These are phyloP conservation scores for Choloepus didactylus DNA, from an alignment of 2,797 vertebrate genomes.

Conservation along the genomic window DNA sequence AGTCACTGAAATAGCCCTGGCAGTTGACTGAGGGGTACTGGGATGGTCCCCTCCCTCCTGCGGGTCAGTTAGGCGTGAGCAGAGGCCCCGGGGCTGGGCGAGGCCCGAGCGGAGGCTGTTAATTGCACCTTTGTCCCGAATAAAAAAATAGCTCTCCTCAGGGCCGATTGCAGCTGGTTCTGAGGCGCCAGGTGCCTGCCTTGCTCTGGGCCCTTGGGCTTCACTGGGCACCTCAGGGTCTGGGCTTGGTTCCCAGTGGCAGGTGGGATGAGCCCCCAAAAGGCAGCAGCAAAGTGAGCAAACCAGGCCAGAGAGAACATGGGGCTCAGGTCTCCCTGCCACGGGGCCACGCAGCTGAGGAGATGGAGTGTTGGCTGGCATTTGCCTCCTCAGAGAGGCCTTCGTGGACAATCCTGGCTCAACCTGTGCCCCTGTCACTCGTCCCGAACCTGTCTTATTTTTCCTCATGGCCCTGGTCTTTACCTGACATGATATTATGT, in stretches of 20 bases:
- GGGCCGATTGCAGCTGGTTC: neutral
- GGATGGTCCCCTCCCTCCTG: slow-evolving; percentile 82
- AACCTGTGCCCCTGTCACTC: rapidly evolving
- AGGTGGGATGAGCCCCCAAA: no score
- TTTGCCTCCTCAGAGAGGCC: neutral
- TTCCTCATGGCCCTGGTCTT: rapidly evolving
- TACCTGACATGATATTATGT: rapidly evolving
- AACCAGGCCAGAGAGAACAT: neutral
- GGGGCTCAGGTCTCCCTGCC: neutral
- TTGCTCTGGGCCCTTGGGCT: neutral
- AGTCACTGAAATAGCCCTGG: slow-evolving; percentile 84
- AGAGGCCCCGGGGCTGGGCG: slow-evolving; percentile 80
- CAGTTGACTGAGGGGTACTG: slow-evolving; percentile 78
- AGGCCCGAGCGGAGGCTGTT: slow-evolving; percentile 90
- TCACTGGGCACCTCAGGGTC: rapidly evolving
- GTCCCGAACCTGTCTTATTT: rapidly evolving
- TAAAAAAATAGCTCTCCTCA: slow-evolving; percentile 88
- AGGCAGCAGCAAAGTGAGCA: neutral
- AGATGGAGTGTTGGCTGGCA: neutral
- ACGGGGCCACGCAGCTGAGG: neutral
- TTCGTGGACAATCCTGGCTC: neutral
- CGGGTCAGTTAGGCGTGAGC: slow-evolving; percentile 66
- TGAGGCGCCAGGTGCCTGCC: slow-evolving; percentile 21
- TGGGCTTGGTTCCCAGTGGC: neutral
- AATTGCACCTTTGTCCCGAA: slow-evolving; percentile 93